Percentiles rank a stretch among this genome's conserved stretches.
phyloP scores from a whole-genome alignment of 1,140 invertebrate species.

The Periplaneta americana region DNA sequence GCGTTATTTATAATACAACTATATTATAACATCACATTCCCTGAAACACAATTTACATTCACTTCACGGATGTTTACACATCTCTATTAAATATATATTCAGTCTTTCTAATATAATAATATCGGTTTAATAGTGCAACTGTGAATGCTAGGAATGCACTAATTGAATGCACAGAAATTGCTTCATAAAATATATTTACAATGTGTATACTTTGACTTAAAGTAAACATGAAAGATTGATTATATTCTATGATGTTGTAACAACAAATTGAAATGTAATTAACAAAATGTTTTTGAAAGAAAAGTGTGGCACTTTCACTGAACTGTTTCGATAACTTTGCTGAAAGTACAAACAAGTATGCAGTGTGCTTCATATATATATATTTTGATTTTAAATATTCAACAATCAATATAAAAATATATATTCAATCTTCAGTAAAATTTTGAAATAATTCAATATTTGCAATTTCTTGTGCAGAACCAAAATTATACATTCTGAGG shows the following conservation, averaged over 20 bases:
- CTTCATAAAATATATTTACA: background rate
- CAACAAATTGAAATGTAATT: too few relatives aligned
- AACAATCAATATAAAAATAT: background rate
- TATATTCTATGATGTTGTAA: too few relatives aligned
- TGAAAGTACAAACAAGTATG: background rate
- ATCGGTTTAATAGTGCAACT: background rate
- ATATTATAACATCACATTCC: background rate
- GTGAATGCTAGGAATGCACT: background rate
- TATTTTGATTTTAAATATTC: background rate
- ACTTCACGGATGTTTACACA: background rate
- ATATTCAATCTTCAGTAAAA: background rate
- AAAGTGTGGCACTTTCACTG: too few relatives aligned
- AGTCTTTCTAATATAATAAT: background rate
- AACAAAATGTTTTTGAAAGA: too few relatives aligned
- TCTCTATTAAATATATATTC: background rate
- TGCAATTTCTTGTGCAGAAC: background rate
- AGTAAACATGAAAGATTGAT: too few relatives aligned
- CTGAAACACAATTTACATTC: background rate
- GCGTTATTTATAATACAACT: background rate
- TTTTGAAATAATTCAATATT: background rate
- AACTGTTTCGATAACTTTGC: too few relatives aligned
- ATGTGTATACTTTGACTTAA: too few relatives aligned
- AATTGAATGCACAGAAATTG: background rate
- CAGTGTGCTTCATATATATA: background rate
- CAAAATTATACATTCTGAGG: too few relatives aligned